phyloP scores from a whole-genome alignment of 2,888 invertebrate species.

The Metallyticus violacea region DNA sequence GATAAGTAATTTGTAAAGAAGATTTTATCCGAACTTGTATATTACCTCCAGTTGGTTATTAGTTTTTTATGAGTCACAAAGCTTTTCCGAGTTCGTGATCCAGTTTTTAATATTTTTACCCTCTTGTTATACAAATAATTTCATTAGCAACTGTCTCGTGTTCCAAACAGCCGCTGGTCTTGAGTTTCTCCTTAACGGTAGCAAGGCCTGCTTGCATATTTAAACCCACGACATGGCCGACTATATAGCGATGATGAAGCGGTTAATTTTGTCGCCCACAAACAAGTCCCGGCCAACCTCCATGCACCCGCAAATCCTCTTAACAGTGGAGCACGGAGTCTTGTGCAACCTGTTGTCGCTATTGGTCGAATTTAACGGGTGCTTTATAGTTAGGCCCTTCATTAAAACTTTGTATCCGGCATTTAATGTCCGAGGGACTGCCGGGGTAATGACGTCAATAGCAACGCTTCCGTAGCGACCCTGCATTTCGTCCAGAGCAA shows the following conservation, averaged over 20 bases:
- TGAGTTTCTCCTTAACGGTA: background rate
- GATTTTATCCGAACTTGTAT: too few relatives aligned
- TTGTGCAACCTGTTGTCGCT: background rate
- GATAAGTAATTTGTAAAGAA: too few relatives aligned
- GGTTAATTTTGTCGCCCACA: background rate
- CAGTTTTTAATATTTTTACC: background rate
- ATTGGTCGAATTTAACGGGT: background rate
- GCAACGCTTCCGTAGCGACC: too few relatives aligned
- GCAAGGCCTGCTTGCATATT: too few relatives aligned
- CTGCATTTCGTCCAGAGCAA: too few relatives aligned
- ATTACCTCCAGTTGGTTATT: too few relatives aligned
- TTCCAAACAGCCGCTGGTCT: background rate
- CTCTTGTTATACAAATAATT: background rate
- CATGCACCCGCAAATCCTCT: background rate
- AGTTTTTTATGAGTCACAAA: too few relatives aligned
- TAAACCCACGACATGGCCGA: background rate
- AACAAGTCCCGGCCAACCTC: background rate
- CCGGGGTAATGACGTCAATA: too few relatives aligned
- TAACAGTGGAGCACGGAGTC: background rate
- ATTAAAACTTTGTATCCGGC: background rate
- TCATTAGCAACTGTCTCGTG: too few relatives aligned
- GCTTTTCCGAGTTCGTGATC: too few relatives aligned
- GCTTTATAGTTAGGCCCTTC: background rate
- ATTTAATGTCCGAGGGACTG: background rate
- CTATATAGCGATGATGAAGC: background rate